These are phyloP conservation scores for Chrysopa pallens DNA, from an alignment of 1,140 invertebrate genomes.

Conservation along the genomic window DNA sequence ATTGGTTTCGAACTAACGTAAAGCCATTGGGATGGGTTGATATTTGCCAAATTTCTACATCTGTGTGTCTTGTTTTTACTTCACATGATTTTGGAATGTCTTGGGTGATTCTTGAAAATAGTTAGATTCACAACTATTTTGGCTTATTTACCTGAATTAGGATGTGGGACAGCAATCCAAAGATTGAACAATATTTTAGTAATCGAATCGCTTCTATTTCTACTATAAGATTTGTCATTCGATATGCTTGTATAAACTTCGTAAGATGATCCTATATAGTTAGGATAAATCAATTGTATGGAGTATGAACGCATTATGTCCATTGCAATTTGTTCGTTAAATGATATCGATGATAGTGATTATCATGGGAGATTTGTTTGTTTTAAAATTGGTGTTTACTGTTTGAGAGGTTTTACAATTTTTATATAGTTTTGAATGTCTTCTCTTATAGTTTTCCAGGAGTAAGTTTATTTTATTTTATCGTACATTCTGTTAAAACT, in stretches of 20 bases:
- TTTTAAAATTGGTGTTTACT: constrained; percentile 5
- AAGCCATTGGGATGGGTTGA: too few species aligned
- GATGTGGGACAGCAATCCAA: constrained; percentile 17
- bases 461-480: constrained; percentile 2
- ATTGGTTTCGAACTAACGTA: too few species aligned
- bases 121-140: too few species aligned
- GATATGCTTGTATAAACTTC: constrained; percentile 12
- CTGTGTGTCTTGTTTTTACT: too few species aligned
- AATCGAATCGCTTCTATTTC: constrained; percentile 12
- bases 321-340: too few species aligned
- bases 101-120: too few species aligned
- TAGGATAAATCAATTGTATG: constrained; percentile 12
- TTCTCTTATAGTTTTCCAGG: constrained; percentile 2
- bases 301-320: constrained; percentile 12
- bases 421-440: constrained; percentile 1
- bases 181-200: constrained; percentile 8
- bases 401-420: constrained; percentile 1
- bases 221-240: constrained; percentile 14
- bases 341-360: constrained; percentile 8
- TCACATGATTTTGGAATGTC: too few species aligned
- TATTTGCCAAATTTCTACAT: too few species aligned
- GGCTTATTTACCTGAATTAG: too few species aligned
- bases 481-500: too few species aligned
- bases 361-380: constrained; percentile 6
- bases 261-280: constrained; percentile 14